A percentile compares a stretch with the other conserved stretches of the same genome.
Conservation (phyloP, 2,113 vertebrate genomes). For the Malaclemys terrapin region DNA sequence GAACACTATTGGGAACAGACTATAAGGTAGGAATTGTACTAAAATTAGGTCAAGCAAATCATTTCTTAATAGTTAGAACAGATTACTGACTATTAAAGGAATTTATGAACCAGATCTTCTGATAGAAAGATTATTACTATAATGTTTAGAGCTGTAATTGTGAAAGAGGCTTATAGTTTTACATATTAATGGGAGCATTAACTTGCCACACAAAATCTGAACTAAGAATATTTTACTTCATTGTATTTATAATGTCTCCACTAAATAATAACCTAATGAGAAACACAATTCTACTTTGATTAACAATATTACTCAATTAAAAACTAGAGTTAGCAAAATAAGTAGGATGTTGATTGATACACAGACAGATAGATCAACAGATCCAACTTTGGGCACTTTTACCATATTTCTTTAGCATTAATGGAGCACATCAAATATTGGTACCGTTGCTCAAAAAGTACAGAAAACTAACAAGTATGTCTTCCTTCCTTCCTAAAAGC, state of each 20-base stretch:
- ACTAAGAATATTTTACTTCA: slow-evolving; percentile 38
- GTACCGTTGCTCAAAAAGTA: not conserved
- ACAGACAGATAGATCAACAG: not conserved
- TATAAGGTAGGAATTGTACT: slow-evolving; percentile 41
- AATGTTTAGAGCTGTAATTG: slow-evolving; percentile 59
- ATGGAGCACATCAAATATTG: not conserved
- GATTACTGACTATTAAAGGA: slow-evolving; percentile 72
- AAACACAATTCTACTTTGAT: slow-evolving; percentile 10
- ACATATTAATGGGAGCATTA: slow-evolving; percentile 66
- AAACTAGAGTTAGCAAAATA: not conserved
- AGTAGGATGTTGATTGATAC: not conserved
- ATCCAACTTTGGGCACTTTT: not conserved
- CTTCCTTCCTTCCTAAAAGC: not conserved
- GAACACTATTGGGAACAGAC: slow-evolving; percentile 17
- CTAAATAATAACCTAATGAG: not conserved
- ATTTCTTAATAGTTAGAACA: slow-evolving; percentile 72
- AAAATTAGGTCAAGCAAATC: slow-evolving; percentile 68
- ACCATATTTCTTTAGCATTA: not conserved
- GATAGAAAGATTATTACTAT: slow-evolving; percentile 70
- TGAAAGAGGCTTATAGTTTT: slow-evolving; percentile 56
- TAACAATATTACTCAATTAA: not conserved
- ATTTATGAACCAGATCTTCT: slow-evolving; percentile 73
- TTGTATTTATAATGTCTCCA: slow-evolving; percentile 36
- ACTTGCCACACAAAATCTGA: slow-evolving; percentile 51
- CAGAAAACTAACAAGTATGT: not conserved